Conservation (phyloP, 2,888 invertebrate genomes). For the Vanessa cardui region DNA sequence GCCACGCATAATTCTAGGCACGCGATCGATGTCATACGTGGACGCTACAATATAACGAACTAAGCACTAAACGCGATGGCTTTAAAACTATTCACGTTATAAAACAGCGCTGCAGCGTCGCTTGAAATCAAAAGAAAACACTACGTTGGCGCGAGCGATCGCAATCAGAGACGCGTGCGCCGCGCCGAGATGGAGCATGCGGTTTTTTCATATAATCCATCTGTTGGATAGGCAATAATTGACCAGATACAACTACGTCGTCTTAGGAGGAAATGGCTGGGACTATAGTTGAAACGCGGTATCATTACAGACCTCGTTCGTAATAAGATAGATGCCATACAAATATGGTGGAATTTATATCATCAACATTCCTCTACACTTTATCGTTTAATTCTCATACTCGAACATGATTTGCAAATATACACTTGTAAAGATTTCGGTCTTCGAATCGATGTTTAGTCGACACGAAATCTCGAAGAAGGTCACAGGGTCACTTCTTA, state of each 20-base stretch:
- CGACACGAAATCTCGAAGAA: conserved; percentile 35
- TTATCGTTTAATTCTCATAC: conserved; percentile 33
- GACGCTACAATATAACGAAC: conserved; percentile 14
- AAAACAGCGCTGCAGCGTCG: conserved; percentile 20
- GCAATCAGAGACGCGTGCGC: conserved; percentile 45
- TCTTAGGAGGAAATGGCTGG: conserved; percentile 55
- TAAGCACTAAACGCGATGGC: conserved; percentile 21
- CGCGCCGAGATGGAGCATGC: conserved; percentile 55
- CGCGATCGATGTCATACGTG: conserved; percentile 59
- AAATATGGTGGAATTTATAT: conserved; percentile 37
- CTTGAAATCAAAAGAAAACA: conserved; percentile 20
- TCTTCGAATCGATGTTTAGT: conserved; percentile 25
- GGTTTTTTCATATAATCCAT: conserved; percentile 66
- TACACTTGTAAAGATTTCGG: conserved; percentile 33
- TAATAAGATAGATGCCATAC: conserved; percentile 28
- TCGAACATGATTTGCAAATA: conserved; percentile 44
- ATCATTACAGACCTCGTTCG: conserved; percentile 50
- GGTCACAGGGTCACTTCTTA: conserved; percentile 52
- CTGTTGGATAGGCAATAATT: conserved; percentile 57
- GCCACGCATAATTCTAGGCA: conserved; percentile 56
- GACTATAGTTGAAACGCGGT: conserved; percentile 44
- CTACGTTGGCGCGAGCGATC: conserved; percentile 36
- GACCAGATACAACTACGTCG: conserved; percentile 49
- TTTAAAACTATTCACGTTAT: conserved; percentile 13
- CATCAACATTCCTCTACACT: conserved; percentile 38